Percentiles rank a stretch among this genome's conserved stretches.
phyloP scores from a whole-genome alignment of 2,888 invertebrate species.

The Nebria brevicollis region DNA sequence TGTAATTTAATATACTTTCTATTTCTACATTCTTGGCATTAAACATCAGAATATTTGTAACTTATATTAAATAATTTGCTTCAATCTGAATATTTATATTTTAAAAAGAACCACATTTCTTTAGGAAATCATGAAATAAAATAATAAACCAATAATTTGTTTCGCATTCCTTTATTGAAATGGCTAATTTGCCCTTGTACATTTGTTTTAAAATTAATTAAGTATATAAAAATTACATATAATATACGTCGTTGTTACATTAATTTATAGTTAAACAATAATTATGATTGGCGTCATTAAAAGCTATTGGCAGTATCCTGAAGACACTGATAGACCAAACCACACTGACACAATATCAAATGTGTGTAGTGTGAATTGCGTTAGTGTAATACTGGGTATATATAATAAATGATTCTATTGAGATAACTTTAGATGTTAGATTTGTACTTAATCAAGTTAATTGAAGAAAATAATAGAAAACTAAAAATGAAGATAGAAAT shows the following conservation, averaged over 20 bases:
- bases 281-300: conserved; percentile 19
- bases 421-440: conserved; percentile 8
- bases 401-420: neutral
- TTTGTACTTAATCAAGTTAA: conserved; percentile 16
- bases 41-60: neutral
- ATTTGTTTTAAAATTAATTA: conserved; percentile 43
- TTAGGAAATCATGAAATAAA: neutral
- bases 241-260: conserved; percentile 13
- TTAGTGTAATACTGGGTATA: conserved; percentile 39
- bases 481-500: neutral
- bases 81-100: neutral
- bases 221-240: conserved; percentile 20
- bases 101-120: neutral
- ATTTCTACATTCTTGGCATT: neutral
- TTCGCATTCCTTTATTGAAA: conserved; percentile 44
- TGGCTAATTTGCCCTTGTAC: conserved; percentile 42
- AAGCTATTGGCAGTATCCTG: conserved; percentile 33
- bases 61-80: neutral
- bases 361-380: conserved; percentile 14
- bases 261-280: conserved; percentile 21
- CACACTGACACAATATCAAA: conserved; percentile 1
- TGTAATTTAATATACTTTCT: neutral
- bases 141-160: neutral
- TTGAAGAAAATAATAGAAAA: neutral
- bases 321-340: conserved; percentile 17